Evolutionary conservation across 2,888 invertebrate species (phyloP).

Genomic region (Cylloceria caligata): DNA sequence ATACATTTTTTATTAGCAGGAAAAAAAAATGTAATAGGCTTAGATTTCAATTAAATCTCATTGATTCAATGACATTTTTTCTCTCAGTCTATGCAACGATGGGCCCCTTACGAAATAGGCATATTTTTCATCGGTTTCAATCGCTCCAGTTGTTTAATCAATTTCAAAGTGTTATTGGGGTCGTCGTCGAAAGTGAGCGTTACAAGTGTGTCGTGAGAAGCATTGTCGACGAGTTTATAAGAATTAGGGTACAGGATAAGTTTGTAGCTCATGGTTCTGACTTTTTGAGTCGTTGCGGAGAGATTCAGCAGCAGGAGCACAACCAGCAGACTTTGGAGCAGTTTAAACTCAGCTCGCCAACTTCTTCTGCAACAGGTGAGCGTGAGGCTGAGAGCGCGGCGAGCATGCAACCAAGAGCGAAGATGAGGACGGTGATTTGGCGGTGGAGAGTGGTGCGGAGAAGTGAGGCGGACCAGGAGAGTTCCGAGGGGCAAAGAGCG

Average conservation of each 20-base stretch:
- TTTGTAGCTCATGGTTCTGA: constrained; percentile 3
- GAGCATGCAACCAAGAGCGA: constrained; percentile 64
- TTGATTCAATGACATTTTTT: too few relatives aligned
- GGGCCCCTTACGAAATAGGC: neutral
- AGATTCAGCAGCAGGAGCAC: constrained; percentile 43
- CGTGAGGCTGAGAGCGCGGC: constrained; percentile 58
- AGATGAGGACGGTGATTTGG: constrained; percentile 68
- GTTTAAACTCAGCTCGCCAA: constrained; percentile 54
- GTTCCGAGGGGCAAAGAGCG: constrained; percentile 51
- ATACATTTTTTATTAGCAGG: too few relatives aligned
- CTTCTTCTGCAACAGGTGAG: constrained; percentile 71
- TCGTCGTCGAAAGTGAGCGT: constrained; percentile 44
- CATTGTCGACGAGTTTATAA: constrained; percentile 26
- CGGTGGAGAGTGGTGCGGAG: constrained; percentile 57
- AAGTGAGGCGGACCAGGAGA: constrained; percentile 59
- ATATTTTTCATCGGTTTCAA: neutral
- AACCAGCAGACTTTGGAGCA: constrained; percentile 39
- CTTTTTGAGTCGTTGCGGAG: constrained; percentile 36
- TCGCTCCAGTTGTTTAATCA: constrained; percentile 5
- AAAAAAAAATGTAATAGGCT: too few relatives aligned
- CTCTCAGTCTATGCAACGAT: neutral
- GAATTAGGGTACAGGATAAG: constrained; percentile 44
- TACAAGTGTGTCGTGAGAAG: constrained; percentile 58
- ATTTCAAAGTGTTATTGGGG: constrained; percentile 24
- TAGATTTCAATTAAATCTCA: too few relatives aligned